A percentile compares a stretch with the other conserved stretches of the same genome.
phyloP scores from a whole-genome alignment of 2,113 vertebrate genomes.

The Mustelus asterias region DNA sequence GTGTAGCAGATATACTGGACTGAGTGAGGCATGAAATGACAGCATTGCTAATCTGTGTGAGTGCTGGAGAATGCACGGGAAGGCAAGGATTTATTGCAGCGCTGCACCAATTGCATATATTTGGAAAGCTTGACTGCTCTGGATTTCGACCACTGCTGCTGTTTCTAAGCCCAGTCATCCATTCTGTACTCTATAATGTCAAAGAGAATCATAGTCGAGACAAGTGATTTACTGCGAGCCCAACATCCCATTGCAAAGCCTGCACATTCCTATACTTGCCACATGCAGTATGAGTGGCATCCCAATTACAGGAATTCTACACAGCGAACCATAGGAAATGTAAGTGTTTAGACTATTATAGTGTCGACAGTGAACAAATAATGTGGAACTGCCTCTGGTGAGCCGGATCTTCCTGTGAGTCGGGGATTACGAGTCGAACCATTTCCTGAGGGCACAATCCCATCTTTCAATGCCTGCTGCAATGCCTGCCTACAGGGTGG shows the following conservation, averaged over 20 bases:
- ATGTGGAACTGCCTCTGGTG: too few species aligned
- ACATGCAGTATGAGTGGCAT: neutral
- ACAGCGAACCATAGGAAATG: neutral
- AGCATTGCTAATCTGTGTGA: neutral
- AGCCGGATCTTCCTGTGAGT: neutral
- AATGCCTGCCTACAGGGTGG: too few species aligned
- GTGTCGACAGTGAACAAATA: neutral
- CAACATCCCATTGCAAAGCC: neutral
- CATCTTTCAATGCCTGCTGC: too few species aligned
- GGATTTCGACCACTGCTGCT: neutral
- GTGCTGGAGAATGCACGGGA: neutral
- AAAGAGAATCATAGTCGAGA: neutral
- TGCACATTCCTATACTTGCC: neutral
- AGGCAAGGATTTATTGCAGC: neutral
- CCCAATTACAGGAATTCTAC: neutral
- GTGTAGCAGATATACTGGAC: neutral
- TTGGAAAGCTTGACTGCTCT: slow-evolving; percentile 8
- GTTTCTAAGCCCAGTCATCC: neutral
- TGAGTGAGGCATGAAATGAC: neutral
- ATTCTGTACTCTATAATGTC: neutral
- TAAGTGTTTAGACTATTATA: neutral
- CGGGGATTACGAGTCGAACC: neutral
- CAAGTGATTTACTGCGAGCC: neutral
- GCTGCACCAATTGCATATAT: neutral
- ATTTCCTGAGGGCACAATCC: neutral